Base-by-base conservation (phyloP, 2,888 invertebrate genomes). In the Heliconius cydno region DNA sequence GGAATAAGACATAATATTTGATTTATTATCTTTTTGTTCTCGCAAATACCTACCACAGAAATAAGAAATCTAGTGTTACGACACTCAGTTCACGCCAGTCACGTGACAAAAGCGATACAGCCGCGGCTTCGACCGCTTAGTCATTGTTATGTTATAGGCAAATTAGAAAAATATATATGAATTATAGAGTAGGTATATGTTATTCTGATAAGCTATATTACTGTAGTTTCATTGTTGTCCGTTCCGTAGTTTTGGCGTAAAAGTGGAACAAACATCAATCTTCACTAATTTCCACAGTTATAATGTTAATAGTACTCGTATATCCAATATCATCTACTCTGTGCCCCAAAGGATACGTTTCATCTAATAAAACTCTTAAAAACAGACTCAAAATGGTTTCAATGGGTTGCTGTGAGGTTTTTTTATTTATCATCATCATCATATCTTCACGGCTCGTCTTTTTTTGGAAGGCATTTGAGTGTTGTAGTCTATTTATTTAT, bases 331-430 rank as follows among this genome's bases (percentile, higher is more conserved):
- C 0, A 13, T 19, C 5, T 38, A 28, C 28, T 75, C 75, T 75
- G 30, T 75, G 65, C 30, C 19, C 30, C 15, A 34, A 68, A 79
- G 46, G 68, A 68, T 68, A 57, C 13, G n/a, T 73, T 68, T 41
- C 41, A 46, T 63, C 74, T 46, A 67, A 68, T 68, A 79, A 78
- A 65, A 72, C 15, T 25, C 28, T 41, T 46, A 75, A 75, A 60
- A 78, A 78, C 70, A 72, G 67, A 70, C 67, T 60, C 28, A 22
- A 68, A 78, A 78, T 30, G 25, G 60, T 46, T 68, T 75, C 28
- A 68, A 63, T 79, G 68, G 73, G 73, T 34, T 57, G 67, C 28
- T 75, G 63, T 75, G 25, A 30, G 60, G 41, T 68, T 74, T 75
- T 74, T 79, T 60, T 74, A 28, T 68, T n/a, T 68, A 41, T 41